phyloP scores from a whole-genome alignment of 1,140 invertebrate species.

The Ceratosolen solmsi region DNA sequence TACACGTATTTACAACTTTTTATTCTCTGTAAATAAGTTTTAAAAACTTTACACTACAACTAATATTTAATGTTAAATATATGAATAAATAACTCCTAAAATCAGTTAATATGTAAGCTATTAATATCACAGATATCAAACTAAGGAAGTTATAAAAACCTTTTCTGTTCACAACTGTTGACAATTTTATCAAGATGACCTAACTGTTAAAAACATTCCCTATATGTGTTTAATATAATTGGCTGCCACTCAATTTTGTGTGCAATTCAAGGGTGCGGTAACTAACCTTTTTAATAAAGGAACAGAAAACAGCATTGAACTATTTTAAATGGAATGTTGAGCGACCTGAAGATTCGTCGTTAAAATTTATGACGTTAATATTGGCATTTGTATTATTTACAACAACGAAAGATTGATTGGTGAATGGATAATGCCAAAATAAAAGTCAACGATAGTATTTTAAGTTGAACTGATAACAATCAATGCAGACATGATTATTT shows the following conservation, averaged over 20 bases:
- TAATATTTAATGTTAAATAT: too few relatives aligned
- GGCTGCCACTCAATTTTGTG: constrained; percentile 29
- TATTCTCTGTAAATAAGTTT: too few relatives aligned
- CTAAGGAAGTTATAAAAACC: neutral
- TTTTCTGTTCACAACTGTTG: neutral
- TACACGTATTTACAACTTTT: too few relatives aligned
- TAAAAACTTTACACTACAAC: too few relatives aligned
- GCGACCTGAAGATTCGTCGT: neutral
- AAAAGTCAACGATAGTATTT: constrained; percentile 17
- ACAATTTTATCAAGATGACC: neutral
- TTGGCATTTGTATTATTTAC: constrained; percentile 14
- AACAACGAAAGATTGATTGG: constrained; percentile 33
- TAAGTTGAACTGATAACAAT: neutral
- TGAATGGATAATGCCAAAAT: constrained; percentile 36
- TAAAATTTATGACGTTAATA: constrained; percentile 3
- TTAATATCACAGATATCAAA: neutral
- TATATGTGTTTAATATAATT: constrained; percentile 36
- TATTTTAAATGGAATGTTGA: constrained; percentile 19
- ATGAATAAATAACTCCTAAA: neutral
- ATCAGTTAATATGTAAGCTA: neutral
- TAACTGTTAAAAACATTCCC: neutral
- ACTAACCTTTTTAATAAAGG: constrained; percentile 38
- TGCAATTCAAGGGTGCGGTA: constrained; percentile 36
- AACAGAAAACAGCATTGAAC: constrained; percentile 8
- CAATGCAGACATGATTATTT: constrained; percentile 5